Base-by-base conservation (phyloP, 2,113 vertebrate genomes). In the Brachyhypopomus gauderio region DNA sequence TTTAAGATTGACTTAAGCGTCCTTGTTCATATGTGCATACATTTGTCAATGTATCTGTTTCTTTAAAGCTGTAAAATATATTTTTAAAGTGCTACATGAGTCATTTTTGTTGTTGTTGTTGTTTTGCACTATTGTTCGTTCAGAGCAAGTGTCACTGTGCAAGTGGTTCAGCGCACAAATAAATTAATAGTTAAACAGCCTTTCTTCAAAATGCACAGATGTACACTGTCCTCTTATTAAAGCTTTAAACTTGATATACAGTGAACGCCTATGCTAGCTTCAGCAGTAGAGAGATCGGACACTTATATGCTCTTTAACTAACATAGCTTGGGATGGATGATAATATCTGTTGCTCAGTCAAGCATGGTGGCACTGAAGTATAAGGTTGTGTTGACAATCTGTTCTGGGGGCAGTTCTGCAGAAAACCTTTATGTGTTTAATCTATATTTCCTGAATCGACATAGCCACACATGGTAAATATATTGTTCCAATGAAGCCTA, bases 271-370 rank as follows among this genome's bases (percentile, higher is more conserved):
- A 64, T 59, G 25, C 58, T 56, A 72, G 17, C 16, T 63, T 58
- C 17, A 48, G 66, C 67, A 62, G 48, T n/a, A 41, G 45, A 30
- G 41, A 56, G 34, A 58, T 73, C 63, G 81, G 30, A 62, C 41
- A 0, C 62, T 66, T n/a, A 30, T 69, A 62, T 82, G 58, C 75
- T 62, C 52, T 70, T 75, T 41, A 11, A 82, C 41, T n/a, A 63
- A 48, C 8, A n/a, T 45, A 72, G 12, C n/a, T 63, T 71, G 5
- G 58, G 27, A 34, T 25, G 73, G 25, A 79, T 79, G 30, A 79
- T 59, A 36, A 80, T 80, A 66, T 66, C 71, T 66, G 19, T 79
- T 85, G 75, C 52, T 79, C 69, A 82, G 76, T 76, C 72, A 82
- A 38, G 63, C 64, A 45, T 72, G 22, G 79, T 45, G 25, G 52